These are phyloP conservation scores for Parapsyche elsis DNA, from an alignment of 1,140 invertebrate genomes.

Conservation along the genomic window DNA sequence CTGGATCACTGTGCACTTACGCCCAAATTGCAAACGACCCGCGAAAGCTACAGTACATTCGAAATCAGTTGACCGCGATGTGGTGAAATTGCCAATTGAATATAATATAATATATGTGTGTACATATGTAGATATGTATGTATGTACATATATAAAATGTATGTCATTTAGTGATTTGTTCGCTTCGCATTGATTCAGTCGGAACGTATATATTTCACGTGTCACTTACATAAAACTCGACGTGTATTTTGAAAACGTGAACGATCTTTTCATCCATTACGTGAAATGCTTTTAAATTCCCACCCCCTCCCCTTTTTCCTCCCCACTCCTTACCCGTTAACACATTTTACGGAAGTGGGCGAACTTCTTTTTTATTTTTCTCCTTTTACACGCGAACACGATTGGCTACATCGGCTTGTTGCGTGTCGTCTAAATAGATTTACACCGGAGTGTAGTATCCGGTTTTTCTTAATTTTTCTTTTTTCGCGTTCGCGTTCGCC, in stretches of 20 bases:
- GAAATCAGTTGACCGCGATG: too few species aligned
- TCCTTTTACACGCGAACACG: slow-evolving; percentile 17
- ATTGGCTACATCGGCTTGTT: slow-evolving; percentile 6
- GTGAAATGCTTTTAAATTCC: slow-evolving; percentile 6
- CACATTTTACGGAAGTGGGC: background rate
- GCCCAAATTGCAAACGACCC: too few species aligned
- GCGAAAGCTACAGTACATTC: background rate
- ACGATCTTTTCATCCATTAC: slow-evolving; percentile 9
- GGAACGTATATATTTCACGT: background rate
- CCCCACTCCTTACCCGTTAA: background rate
- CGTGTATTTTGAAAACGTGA: slow-evolving; percentile 12
- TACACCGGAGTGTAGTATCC: slow-evolving; percentile 2
- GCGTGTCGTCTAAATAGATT: slow-evolving; percentile 15
- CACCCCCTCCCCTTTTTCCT: background rate
- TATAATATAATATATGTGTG: background rate
- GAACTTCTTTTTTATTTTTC: background rate
- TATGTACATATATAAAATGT: too few species aligned
- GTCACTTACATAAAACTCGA: slow-evolving; percentile 10
- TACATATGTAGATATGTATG: too few species aligned
- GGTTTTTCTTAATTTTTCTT: background rate
- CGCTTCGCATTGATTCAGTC: background rate
- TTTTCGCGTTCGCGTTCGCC: background rate
- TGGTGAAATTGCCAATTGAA: background rate
- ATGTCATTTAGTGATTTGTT: too few species aligned
- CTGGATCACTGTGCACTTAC: background rate